phyloP scores from a whole-genome alignment of 1,140 invertebrate species.

The Phortica variegata region DNA sequence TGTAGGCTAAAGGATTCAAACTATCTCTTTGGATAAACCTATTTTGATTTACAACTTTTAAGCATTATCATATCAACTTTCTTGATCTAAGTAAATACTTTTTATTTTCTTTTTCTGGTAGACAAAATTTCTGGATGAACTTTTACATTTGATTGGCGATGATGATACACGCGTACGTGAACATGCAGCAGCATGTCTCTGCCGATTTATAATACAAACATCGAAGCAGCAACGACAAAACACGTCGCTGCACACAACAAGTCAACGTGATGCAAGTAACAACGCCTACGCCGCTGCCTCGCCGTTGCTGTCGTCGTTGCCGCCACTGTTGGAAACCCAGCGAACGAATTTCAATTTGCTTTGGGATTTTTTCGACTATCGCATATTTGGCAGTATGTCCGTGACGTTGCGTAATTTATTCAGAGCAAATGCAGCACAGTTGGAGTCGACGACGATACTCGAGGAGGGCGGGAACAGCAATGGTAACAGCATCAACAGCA shows the following conservation, averaged over 20 bases:
- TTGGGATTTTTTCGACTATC: slow-evolving; percentile 56
- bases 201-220: slow-evolving; percentile 54
- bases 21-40: no score
- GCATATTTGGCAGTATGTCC: slow-evolving; percentile 53
- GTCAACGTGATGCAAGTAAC: slow-evolving; percentile 8
- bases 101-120: slow-evolving; percentile 24
- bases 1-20: no score
- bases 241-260: background rate
- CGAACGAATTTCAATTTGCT: slow-evolving; percentile 56
- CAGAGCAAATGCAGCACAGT: slow-evolving; percentile 28
- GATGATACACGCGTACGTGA: slow-evolving; percentile 55
- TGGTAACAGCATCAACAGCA: slow-evolving; percentile 13
- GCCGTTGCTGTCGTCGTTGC: slow-evolving; percentile 17
- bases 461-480: slow-evolving; percentile 3
- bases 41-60: slow-evolving; percentile 47
- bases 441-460: no score
- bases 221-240: slow-evolving; percentile 19
- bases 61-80: slow-evolving; percentile 12
- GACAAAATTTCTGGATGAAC: slow-evolving; percentile 49
- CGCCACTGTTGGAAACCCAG: slow-evolving; percentile 37
- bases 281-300: background rate
- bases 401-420: slow-evolving; percentile 55
- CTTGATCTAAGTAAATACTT: slow-evolving; percentile 21
- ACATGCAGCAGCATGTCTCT: slow-evolving; percentile 44
- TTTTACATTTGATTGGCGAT: slow-evolving; percentile 51